Conservation (phyloP, 2,797 vertebrate species). For the Perodicticus potto region DNA sequence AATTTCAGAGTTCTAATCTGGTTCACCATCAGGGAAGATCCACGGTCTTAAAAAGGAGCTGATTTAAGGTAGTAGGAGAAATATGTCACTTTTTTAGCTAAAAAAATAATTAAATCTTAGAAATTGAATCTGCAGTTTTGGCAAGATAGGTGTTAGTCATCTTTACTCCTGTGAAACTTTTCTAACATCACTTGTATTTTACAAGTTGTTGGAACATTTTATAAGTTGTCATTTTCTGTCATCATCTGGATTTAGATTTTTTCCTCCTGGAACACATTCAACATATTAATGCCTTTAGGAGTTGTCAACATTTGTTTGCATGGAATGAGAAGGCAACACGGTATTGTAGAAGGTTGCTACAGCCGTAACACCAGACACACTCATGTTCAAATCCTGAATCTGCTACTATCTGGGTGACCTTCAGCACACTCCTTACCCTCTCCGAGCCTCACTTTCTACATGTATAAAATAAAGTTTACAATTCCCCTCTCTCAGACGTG, state of each 20-base stretch:
- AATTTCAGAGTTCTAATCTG: neutral
- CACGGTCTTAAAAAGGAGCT: neutral
- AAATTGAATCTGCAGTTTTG: neutral
- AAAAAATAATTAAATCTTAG: slow-evolving; percentile 46
- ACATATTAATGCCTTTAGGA: slow-evolving; percentile 6
- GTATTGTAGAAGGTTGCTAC: neutral
- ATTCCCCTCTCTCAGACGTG: neutral
- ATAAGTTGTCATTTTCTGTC: slow-evolving; percentile 43
- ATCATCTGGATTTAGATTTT: neutral
- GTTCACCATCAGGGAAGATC: neutral
- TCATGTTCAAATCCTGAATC: neutral
- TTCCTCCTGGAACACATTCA: neutral
- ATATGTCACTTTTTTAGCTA: neutral
- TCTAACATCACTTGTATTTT: neutral
- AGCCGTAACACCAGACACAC: neutral
- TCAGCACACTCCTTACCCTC: neutral
- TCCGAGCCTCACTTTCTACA: neutral
- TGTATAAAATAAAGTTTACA: neutral
- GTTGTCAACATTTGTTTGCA: neutral
- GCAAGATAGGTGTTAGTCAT: neutral
- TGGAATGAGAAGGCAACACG: neutral
- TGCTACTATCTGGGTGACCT: neutral
- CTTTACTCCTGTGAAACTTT: neutral
- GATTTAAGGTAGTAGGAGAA: neutral
- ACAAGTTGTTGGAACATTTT: neutral